Evolutionary conservation across 2,888 invertebrate genomes (phyloP).

Genomic region (Perizoma affinitatum): DNA sequence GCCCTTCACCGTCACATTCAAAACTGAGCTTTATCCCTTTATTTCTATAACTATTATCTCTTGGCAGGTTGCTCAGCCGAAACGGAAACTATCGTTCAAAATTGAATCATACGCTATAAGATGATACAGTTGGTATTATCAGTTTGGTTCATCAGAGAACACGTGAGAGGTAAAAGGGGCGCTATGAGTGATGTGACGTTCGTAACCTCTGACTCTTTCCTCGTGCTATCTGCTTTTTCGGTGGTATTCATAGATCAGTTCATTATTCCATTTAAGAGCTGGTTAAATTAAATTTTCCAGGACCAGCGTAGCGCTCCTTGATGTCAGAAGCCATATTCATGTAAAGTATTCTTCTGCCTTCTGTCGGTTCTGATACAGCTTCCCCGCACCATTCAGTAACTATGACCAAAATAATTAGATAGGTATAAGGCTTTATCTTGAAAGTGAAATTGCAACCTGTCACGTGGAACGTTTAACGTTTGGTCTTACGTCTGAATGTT

Average conservation of each 20-base stretch:
- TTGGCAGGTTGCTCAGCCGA: slow-evolving; percentile 17
- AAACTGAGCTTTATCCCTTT: slow-evolving; percentile 30
- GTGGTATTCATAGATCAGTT: slow-evolving; percentile 54
- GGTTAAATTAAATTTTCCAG: too few relatives aligned
- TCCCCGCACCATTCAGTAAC: too few relatives aligned
- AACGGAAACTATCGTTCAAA: slow-evolving; percentile 14
- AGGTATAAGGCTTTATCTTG: too few relatives aligned
- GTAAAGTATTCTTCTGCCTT: too few relatives aligned
- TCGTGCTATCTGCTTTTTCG: slow-evolving; percentile 57
- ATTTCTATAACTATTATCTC: slow-evolving; percentile 20
- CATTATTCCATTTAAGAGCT: too few relatives aligned
- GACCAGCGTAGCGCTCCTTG: too few relatives aligned
- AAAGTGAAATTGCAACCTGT: too few relatives aligned
- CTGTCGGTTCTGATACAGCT: too few relatives aligned
- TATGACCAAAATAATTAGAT: too few relatives aligned
- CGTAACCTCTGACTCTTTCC: slow-evolving; percentile 68
- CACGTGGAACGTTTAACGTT: too few relatives aligned
- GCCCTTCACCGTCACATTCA: slow-evolving; percentile 24
- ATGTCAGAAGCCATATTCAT: too few relatives aligned
- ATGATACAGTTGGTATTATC: slow-evolving; percentile 41
- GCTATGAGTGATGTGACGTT: slow-evolving; percentile 76
- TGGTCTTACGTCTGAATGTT: too few relatives aligned
- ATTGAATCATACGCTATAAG: slow-evolving; percentile 20
- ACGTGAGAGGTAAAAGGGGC: slow-evolving; percentile 64
- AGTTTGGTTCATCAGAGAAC: slow-evolving; percentile 47